phyloP scores from a whole-genome alignment of 2,888 invertebrate species.

The Drosophila monieri region DNA sequence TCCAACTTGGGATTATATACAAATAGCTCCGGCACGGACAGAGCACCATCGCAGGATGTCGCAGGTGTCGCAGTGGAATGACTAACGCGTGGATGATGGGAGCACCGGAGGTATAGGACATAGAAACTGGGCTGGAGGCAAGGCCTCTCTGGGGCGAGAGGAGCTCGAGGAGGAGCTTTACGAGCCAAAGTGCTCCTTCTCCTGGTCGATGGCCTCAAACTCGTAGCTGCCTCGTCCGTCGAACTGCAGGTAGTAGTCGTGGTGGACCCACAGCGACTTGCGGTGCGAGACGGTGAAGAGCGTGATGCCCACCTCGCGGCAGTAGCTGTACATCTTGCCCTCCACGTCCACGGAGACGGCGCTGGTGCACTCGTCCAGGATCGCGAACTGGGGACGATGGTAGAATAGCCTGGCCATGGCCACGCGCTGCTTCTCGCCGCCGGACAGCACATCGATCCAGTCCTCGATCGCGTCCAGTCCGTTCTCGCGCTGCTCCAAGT shows the following conservation, averaged over 20 bases:
- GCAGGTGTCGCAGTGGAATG: not conserved
- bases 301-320: conserved; percentile 93
- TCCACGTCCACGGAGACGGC: conserved; percentile 99
- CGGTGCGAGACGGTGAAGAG: conserved; percentile 99
- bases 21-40: conserved; percentile 28
- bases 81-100: too few relatives aligned
- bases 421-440: conserved; percentile 99
- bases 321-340: conserved; percentile 98
- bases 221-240: conserved; percentile 96
- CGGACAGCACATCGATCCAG: conserved; percentile 99
- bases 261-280: conserved; percentile 98
- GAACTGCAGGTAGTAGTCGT: conserved; percentile 97
- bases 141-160: not conserved
- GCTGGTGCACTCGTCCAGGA: conserved; percentile 99
- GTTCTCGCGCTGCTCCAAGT: conserved; percentile 92
- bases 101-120: conserved; percentile 5
- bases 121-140: not conserved
- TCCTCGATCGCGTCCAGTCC: conserved; percentile 97
- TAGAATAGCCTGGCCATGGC: conserved; percentile 99
- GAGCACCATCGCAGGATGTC: conserved; percentile 18
- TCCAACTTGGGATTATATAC: conserved; percentile 29
- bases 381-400: conserved; percentile 99
- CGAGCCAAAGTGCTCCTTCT: conserved; percentile 96
- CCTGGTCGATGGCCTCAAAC: conserved; percentile 93
- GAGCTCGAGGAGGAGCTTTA: conserved; percentile 83